Percentiles rank a stretch among this genome's conserved stretches.
phyloP scores from a whole-genome alignment of 2,888 invertebrate species.

The Caenorhabditis sp. region DNA sequence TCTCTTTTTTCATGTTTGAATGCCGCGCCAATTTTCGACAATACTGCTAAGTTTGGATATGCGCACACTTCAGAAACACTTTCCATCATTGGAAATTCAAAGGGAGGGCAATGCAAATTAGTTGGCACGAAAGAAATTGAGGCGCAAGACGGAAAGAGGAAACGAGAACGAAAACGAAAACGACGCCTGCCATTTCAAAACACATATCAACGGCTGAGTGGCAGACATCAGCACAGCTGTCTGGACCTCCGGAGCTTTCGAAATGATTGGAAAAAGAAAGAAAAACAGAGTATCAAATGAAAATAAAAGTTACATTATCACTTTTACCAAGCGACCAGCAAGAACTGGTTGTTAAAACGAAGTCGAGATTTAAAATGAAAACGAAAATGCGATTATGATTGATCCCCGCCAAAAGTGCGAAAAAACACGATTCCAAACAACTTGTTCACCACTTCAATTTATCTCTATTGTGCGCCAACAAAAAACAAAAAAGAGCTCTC shows the following conservation, averaged over 20 bases:
- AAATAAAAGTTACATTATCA: neutral
- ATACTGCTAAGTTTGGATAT: too few species aligned
- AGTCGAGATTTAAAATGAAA: too few species aligned
- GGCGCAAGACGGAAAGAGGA: neutral
- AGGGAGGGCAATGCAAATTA: constrained; percentile 33
- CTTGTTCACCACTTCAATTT: neutral
- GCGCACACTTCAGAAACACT: constrained; percentile 12
- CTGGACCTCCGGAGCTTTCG: neutral
- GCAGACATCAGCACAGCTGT: constrained; percentile 36
- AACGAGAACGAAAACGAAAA: constrained; percentile 1
- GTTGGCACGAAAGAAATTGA: constrained; percentile 1
- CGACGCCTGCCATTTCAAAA: constrained; percentile 23
- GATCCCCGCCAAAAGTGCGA: neutral
- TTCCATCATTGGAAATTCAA: constrained; percentile 37
- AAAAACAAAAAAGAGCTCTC: neutral
- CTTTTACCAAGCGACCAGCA: too few species aligned
- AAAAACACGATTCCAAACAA: too few species aligned
- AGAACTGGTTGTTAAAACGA: too few species aligned
- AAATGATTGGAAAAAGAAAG: neutral
- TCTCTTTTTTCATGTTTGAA: too few species aligned
- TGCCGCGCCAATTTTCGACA: too few species aligned
- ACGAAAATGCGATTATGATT: neutral
- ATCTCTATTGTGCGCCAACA: neutral
- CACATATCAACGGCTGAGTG: constrained; percentile 38
- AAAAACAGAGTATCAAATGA: neutral